Base-by-base conservation (phyloP, 2,888 invertebrate genomes). In the Meandrusa payeni region DNA sequence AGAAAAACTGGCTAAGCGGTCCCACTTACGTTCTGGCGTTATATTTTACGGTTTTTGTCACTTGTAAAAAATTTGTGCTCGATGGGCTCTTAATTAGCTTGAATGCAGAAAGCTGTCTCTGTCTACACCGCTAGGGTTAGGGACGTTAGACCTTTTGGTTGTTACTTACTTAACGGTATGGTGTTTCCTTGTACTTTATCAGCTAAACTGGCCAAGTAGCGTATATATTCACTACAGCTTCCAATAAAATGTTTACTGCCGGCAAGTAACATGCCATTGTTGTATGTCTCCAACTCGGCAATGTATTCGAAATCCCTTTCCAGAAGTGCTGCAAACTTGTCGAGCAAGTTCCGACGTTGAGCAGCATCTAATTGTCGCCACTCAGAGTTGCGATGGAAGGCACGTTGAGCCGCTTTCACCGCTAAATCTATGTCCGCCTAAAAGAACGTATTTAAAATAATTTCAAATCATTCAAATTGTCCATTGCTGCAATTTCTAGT, bases 351-450 rank as follows among this genome's bases (percentile, higher is more conserved):
- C 0, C 96, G 96, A 37, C 97, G 89, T 17, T 91, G 79, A 0
- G 95, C 94, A 0, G 97, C 95, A 76, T 96, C 94, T 90, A 94
- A 91, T 0, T 90, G 91, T 44, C 96, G 88, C 94, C 95, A 95
- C 61, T 90, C 90, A 0, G 94, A 94, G 12, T 78, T 90, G 48
- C 73, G 88, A 59, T 89, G 86, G 64, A 95, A 95, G 0, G 95
- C 95, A 28, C 88, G 77, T 46, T 89, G 88, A 0, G 95, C 95
- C 2, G 95, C 94, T 34, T 89, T 72, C 0, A 95, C 94, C 0
- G 95, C 95, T 45, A 89, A 61, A 51, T 95, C 91, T 5, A 95
- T 89, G 63, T 95, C 95, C 7, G 90, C 92, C 81, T 91, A 27
- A 38, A 41, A 37, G 4, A 2, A 23, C 5, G n/a, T 5, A 17